Evolutionary conservation across 2,888 invertebrate species (phyloP).

Genomic region (Brenthis daphne): DNA sequence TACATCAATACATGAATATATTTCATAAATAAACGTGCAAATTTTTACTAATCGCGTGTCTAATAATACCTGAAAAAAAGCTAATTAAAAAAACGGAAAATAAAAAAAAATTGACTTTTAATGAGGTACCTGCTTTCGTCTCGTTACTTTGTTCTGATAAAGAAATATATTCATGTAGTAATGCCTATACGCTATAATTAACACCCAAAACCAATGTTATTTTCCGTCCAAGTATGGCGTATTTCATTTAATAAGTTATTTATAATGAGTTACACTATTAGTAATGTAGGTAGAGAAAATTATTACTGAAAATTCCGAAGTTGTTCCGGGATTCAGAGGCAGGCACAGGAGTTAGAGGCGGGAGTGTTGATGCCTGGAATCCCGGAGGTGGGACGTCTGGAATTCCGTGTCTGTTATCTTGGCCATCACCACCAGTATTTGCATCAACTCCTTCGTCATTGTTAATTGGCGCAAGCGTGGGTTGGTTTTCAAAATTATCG

Average conservation of each 20-base stretch:
- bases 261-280: conserved; percentile 9
- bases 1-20: too few species aligned
- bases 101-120: too few species aligned
- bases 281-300: conserved; percentile 6
- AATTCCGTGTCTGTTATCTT: conserved; percentile 11
- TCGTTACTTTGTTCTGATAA: too few species aligned
- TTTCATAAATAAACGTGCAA: too few species aligned
- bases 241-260: too few species aligned
- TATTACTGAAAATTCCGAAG: conserved; percentile 27
- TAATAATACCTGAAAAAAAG: too few species aligned
- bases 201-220: conserved; percentile 23
- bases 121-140: too few species aligned
- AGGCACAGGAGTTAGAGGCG: conserved; percentile 49
- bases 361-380: conserved; percentile 29
- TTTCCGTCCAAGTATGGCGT: conserved; percentile 7
- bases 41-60: too few species aligned
- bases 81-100: too few species aligned
- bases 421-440: not conserved
- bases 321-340: conserved; percentile 46
- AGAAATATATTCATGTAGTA: too few species aligned
- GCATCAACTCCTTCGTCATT: conserved; percentile 7
- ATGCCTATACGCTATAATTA: not conserved
- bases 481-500: not conserved
- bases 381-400: conserved; percentile 12
- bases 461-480: conserved; percentile 18